A percentile compares a stretch with the other conserved stretches of the same genome.
Evolutionary conservation across 2,797 vertebrate genomes (phyloP).

Genomic region (Sciaenops ocellatus): DNA sequence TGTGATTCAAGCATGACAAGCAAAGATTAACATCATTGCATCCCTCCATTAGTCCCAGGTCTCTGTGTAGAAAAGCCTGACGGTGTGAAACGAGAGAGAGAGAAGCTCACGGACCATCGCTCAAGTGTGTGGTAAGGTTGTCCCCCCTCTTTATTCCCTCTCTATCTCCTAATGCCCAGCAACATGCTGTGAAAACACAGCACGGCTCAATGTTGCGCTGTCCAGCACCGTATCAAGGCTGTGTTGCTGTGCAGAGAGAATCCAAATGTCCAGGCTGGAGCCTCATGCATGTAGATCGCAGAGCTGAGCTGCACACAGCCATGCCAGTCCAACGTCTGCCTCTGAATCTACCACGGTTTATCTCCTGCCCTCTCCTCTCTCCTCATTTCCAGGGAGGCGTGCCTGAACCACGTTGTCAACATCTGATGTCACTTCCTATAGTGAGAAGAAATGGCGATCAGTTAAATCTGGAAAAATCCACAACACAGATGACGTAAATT

Average conservation of each 20-base stretch:
- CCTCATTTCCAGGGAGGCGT: constrained; percentile 77
- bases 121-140: constrained; percentile 73
- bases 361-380: constrained; percentile 76
- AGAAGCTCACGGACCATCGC: constrained; percentile 72
- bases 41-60: constrained; percentile 80
- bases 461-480: constrained; percentile 21
- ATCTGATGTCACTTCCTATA: constrained; percentile 86
- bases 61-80: constrained; percentile 61
- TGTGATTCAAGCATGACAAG: constrained; percentile 80
- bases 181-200: constrained; percentile 68
- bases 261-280: constrained; percentile 77
- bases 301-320: constrained; percentile 71
- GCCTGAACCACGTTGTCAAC: constrained; percentile 79
- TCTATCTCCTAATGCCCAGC: constrained; percentile 66
- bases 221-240: constrained; percentile 71
- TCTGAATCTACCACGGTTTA: constrained; percentile 72
- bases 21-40: constrained; percentile 67
- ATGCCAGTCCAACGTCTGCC: constrained; percentile 75
- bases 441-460: constrained; percentile 55
- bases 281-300: constrained; percentile 69
- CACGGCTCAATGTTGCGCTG: constrained; percentile 61
- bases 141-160: constrained; percentile 61
- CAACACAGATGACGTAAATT: background rate
- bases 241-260: constrained; percentile 74
- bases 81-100: constrained; percentile 70